Percentiles rank a stretch among this genome's conserved stretches.
Evolutionary conservation across 37 sponge, comb jelly and placozoan genomes (phyloP).

Genomic region (Crambe crambe): DNA sequence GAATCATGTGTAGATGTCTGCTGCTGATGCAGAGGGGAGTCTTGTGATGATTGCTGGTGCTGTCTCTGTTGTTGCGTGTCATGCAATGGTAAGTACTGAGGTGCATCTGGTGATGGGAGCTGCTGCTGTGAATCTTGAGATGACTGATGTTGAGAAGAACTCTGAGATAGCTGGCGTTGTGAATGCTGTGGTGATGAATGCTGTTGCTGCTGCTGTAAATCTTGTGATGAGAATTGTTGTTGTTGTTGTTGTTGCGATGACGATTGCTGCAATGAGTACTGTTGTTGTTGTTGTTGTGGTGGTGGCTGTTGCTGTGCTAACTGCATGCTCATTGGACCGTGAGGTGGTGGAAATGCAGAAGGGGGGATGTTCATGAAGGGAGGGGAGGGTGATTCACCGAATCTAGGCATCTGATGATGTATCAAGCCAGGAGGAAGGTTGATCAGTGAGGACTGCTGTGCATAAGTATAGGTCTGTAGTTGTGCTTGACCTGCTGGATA

Average conservation of each 20-base stretch:
- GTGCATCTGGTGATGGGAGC: too few species aligned
- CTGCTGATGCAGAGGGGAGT: too few species aligned
- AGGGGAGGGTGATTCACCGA: neutral
- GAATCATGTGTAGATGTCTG: too few species aligned
- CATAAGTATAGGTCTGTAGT: neutral
- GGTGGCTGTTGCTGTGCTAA: too few species aligned
- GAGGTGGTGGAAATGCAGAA: neutral
- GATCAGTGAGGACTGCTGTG: neutral
- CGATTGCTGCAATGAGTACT: neutral
- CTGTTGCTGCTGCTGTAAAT: neutral
- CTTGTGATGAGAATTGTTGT: neutral
- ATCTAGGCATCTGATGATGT: neutral
- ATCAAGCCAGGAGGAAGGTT: neutral
- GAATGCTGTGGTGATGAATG: neutral
- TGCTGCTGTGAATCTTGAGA: too few species aligned
- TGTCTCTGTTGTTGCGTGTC: too few species aligned
- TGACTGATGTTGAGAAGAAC: too few species aligned
- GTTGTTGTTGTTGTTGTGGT: neutral
- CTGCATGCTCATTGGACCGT: neutral
- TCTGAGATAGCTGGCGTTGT: too few species aligned
- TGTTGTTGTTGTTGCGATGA: neutral
- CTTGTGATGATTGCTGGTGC: too few species aligned
- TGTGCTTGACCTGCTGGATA: neutral
- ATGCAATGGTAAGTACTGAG: too few species aligned
- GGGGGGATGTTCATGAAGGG: neutral